These are phyloP conservation scores for Cheilosia vulpina DNA, from an alignment of 2,888 invertebrate genomes.

Conservation along the genomic window DNA sequence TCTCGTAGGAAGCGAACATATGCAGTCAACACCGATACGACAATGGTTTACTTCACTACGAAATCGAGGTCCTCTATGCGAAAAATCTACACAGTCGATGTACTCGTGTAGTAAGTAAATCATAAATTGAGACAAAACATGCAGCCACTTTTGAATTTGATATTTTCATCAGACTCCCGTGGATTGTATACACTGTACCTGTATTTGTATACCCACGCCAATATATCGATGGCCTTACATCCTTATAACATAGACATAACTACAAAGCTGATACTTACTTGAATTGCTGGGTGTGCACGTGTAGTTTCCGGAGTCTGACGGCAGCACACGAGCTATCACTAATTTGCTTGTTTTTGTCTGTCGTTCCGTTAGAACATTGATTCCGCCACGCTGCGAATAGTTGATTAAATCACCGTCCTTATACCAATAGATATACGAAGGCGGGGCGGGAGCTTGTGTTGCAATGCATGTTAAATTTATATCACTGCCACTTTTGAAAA, in stretches of 20 bases:
- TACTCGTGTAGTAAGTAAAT: background rate
- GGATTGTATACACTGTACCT: background rate
- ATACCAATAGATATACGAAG: conserved; percentile 91
- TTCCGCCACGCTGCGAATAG: conserved; percentile 92
- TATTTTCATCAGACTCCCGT: background rate
- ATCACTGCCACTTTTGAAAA: conserved; percentile 93
- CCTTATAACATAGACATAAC: too few relatives aligned
- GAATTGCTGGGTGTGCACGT: conserved; percentile 94
- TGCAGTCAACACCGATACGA: too few relatives aligned
- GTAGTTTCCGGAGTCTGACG: conserved; percentile 94
- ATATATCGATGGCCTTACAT: background rate
- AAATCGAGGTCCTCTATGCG: too few relatives aligned
- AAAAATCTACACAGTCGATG: too few relatives aligned
- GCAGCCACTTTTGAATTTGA: background rate
- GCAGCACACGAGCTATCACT: conserved; percentile 91
- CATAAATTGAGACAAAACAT: background rate
- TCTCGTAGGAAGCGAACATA: too few relatives aligned
- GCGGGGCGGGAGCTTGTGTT: conserved; percentile 86
- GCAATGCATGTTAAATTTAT: conserved; percentile 94
- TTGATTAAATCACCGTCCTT: conserved; percentile 91
- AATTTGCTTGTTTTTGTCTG: conserved; percentile 91
- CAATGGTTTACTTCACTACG: too few relatives aligned
- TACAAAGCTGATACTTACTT: conserved; percentile 81
- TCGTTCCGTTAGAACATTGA: conserved; percentile 92
- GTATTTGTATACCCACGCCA: too few relatives aligned